These are phyloP conservation scores for Anser brachyrhynchus DNA, from an alignment of 2,113 vertebrate species.

Conservation along the genomic window DNA sequence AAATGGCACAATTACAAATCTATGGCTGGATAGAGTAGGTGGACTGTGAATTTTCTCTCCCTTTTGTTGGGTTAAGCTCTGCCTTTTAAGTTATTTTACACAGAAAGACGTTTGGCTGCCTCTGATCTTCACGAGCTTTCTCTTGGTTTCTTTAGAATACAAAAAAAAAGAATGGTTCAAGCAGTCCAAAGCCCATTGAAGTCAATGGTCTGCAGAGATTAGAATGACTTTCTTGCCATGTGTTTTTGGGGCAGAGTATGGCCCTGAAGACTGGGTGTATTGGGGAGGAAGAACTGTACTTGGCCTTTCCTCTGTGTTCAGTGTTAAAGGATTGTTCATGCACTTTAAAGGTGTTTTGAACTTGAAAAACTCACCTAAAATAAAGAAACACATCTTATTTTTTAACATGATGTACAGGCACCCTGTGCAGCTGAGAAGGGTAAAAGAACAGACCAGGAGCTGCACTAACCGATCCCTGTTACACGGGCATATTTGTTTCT, in stretches of 20 bases:
- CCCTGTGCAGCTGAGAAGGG: neutral
- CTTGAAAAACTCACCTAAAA: neutral
- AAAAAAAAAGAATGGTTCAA: constrained; percentile 45
- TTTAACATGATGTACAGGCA: neutral
- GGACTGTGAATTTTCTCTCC: constrained; percentile 45
- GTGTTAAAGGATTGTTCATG: neutral
- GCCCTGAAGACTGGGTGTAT: neutral
- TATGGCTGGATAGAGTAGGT: constrained; percentile 29
- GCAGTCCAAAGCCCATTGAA: constrained; percentile 22
- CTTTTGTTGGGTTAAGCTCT: constrained; percentile 52
- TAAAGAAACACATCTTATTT: neutral
- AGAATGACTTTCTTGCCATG: neutral
- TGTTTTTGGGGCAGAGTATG: neutral
- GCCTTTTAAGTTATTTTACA: constrained; percentile 57
- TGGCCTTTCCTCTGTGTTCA: neutral
- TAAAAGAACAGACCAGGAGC: neutral
- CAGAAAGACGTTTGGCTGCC: constrained; percentile 22
- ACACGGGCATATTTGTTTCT: neutral
- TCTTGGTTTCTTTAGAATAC: constrained; percentile 43
- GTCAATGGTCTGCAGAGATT: neutral
- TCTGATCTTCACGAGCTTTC: constrained; percentile 16
- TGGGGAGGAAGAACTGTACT: constrained; percentile 24
- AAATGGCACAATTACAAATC: constrained; percentile 1
- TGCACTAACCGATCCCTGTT: neutral
- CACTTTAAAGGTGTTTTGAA: constrained; percentile 14